These are phyloP conservation scores for Hemibagrus guttatus DNA, from an alignment of 2,797 vertebrate species.

Conservation along the genomic window DNA sequence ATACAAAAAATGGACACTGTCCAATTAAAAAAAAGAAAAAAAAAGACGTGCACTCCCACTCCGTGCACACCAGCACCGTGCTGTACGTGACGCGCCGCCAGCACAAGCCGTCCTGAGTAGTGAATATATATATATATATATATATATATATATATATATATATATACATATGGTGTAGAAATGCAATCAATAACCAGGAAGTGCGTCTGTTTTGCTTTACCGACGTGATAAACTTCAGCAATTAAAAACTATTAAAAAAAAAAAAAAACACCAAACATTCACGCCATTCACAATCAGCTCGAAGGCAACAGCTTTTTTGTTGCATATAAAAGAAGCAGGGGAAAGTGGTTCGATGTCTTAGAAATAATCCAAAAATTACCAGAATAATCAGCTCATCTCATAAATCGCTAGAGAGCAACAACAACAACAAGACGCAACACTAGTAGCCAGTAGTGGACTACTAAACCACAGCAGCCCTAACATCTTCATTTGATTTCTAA, in stretches of 20 bases:
- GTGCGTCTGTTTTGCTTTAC: background rate
- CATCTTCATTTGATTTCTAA: background rate
- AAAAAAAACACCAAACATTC: background rate
- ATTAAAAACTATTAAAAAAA: background rate
- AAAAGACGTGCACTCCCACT: background rate
- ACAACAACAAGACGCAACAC: background rate
- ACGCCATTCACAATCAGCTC: background rate
- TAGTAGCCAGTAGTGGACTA: background rate
- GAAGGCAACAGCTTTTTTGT: background rate
- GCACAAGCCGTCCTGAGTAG: background rate
- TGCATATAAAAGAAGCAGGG: conserved; percentile 1
- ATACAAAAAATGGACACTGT: background rate
- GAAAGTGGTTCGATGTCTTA: conserved; percentile 1
- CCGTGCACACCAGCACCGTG: conserved; percentile 21
- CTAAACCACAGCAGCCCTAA: background rate
- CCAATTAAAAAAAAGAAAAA: background rate
- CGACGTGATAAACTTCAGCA: background rate
- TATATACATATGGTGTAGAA: background rate
- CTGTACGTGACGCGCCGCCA: conserved; percentile 48
- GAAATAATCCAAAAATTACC: background rate
- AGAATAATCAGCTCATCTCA: background rate
- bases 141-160: too few relatives aligned
- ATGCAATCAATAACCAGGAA: background rate
- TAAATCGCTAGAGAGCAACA: background rate
- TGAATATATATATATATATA: background rate